Evolutionary conservation across 2,113 vertebrate species (phyloP).

Genomic region (Pan troglodytes): NHGRI_mPanTro3-v2.1_pri NC_072418.2:41780001-41780500

Average conservation of each 20-base stretch:
- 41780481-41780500: neutral
- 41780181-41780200: conserved; percentile 73
- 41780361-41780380: too few relatives aligned
- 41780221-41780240: neutral
- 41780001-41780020: neutral
- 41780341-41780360: too few relatives aligned
- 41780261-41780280: too few relatives aligned
- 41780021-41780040: neutral
- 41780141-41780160: too few relatives aligned
- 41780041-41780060: neutral
- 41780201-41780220: neutral
- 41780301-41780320: too few relatives aligned
- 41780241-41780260: neutral
- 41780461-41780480: too few relatives aligned
- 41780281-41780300: too few relatives aligned
- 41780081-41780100: neutral
- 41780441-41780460: too few relatives aligned
- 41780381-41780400: too few relatives aligned
- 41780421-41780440: too few relatives aligned
- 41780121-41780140: conserved; percentile 26
- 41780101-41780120: neutral
- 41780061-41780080: neutral
- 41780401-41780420: too few relatives aligned
- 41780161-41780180: neutral
- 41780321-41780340: too few relatives aligned